Base-by-base conservation (phyloP, 2,888 invertebrate genomes). In the Chromoteleia sp. region DNA sequence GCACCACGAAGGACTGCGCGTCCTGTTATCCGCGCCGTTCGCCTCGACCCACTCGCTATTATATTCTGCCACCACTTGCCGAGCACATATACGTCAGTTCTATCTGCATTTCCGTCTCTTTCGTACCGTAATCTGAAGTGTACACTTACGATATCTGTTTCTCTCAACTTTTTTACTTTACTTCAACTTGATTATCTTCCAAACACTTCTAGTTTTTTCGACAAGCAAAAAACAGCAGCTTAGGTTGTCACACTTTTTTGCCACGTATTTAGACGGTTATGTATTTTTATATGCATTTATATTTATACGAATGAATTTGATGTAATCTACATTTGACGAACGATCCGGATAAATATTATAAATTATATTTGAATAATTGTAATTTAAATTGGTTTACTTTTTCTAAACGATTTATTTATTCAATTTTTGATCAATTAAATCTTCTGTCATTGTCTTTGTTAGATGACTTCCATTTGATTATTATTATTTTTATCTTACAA, bases 11-110 rank as follows among this genome's bases (percentile, higher is more conserved):
- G 82, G 80, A 80, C 82, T 77, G 74, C 48, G 59, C 59, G 68
- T 83, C 77, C 77, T 80, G 77, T 83, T 81, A 83, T 83, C 75
- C 73, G 81, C 12, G 48, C 56, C 48, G 67, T 36, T 79, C 36
- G 67, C 63, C n/a, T 68, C 74, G 76, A 65, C 77, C 77, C 61
- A 75, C 75, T 83, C 74, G 52, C 71, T 77, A 80, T 79, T 76
- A 83, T 76, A 73, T 73, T 81, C 81, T 61, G 78, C 81, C 74
- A 71, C 75, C 61, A 78, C 70, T 82, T 78, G 77, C 77, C 77
- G 41, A 58, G 65, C 75, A 70, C 80, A 81, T 81, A 81, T 81
- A 81, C 39, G 80, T 70, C 80, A 75, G 63, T 75, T 75, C 50
- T 78, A 82, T 73, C 76, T 82, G 75, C 76, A 74, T 65, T 73